A percentile compares a stretch with the other conserved stretches of the same genome.
phyloP scores from a whole-genome alignment of 2,888 invertebrate species.

The Hirtodrosophila duncani region DNA sequence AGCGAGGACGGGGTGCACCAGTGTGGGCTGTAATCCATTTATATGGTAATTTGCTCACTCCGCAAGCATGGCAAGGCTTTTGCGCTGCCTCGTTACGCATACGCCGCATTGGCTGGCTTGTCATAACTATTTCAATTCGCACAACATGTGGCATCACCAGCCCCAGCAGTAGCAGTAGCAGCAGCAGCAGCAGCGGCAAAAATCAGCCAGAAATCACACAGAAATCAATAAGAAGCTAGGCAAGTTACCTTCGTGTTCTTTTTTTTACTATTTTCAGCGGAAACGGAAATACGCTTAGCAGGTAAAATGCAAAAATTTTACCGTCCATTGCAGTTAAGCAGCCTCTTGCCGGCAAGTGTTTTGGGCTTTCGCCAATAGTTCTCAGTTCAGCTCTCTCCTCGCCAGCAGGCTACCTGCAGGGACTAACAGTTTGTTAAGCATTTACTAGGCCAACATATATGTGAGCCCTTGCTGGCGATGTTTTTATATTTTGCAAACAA shows the following conservation, averaged over 20 bases:
- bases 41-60: slow-evolving; percentile 57
- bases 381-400: no score
- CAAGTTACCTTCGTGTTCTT: not conserved
- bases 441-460: no score
- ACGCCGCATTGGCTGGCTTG: slow-evolving; percentile 27
- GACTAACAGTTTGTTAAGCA: no score
- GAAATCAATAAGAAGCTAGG: slow-evolving; percentile 31
- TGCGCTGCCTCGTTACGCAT: slow-evolving; percentile 11
- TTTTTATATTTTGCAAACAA: no score
- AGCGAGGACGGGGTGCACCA: no score
- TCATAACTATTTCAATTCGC: slow-evolving; percentile 63
- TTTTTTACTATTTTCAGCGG: not conserved
- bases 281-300: slow-evolving; percentile 53
- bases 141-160: slow-evolving; percentile 67
- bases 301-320: slow-evolving; percentile 40
- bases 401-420: no score
- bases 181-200: slow-evolving; percentile 16
- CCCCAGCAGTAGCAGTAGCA: slow-evolving; percentile 11
- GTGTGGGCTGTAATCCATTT: slow-evolving; percentile 57
- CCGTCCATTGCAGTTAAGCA: slow-evolving; percentile 7
- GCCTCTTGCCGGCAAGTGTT: no score
- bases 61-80: slow-evolving; percentile 15
- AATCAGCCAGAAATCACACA: slow-evolving; percentile 6
- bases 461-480: no score
- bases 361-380: no score